A percentile compares a stretch with the other conserved stretches of the same genome.
Conservation (phyloP, 2,113 vertebrate species). For the Larimichthys crocea region DNA sequence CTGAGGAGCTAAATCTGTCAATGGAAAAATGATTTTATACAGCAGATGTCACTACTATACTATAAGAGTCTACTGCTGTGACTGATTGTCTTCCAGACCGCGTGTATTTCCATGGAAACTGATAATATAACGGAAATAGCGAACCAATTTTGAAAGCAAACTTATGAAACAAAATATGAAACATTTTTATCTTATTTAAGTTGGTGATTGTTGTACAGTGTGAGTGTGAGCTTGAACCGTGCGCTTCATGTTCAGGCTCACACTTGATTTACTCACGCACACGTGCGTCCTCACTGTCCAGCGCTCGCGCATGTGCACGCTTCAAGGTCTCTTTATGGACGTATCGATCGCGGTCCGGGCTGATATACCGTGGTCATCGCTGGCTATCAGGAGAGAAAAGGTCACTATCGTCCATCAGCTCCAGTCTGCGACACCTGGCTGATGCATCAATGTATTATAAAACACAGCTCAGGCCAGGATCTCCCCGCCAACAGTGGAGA, state of each 20-base stretch:
- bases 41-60: no score
- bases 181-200: no score
- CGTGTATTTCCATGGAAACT: no score
- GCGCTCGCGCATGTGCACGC: background rate
- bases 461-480: constrained; percentile 9
- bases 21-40: no score
- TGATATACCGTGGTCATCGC: constrained; percentile 62
- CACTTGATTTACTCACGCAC: background rate
- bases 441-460: constrained; percentile 57
- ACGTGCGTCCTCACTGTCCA: background rate
- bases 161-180: no score
- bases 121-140: no score
- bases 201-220: no score
- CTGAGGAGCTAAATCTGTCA: no score
- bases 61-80: no score
- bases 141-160: no score
- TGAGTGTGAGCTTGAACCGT: no score
- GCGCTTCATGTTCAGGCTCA: background rate
- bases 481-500: constrained; percentile 19
- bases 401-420: constrained; percentile 69
- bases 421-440: constrained; percentile 17
- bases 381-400: constrained; percentile 67
- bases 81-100: no score
- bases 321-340: constrained; percentile 10
- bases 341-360: constrained; percentile 43